phyloP scores from a whole-genome alignment of 2,113 vertebrate species.

The Leptodactylus fuscus region DNA sequence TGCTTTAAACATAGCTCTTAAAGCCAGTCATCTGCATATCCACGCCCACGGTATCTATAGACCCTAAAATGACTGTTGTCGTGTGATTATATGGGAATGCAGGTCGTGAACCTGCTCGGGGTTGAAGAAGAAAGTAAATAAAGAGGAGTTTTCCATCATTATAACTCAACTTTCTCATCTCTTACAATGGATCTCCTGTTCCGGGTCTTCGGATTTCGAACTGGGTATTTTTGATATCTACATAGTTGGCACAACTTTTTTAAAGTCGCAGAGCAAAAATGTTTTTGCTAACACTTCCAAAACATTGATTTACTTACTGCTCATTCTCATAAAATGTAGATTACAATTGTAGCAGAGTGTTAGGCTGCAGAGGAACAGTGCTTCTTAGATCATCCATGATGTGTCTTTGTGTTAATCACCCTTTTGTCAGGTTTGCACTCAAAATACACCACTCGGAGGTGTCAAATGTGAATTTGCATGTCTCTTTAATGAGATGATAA shows the following conservation, averaged over 20 bases:
- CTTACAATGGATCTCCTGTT: neutral
- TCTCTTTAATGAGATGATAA: slow-evolving; percentile 2
- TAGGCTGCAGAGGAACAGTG: slow-evolving; percentile 20
- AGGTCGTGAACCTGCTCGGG: neutral
- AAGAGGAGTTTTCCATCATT: neutral
- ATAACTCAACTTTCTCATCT: neutral
- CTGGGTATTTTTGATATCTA: neutral
- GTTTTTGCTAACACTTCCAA: slow-evolving; percentile 35
- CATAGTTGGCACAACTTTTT: neutral
- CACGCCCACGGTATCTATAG: slow-evolving; percentile 9
- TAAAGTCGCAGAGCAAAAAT: neutral
- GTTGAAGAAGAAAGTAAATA: neutral
- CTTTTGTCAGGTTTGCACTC: slow-evolving; percentile 18
- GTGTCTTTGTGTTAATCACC: slow-evolving; percentile 29
- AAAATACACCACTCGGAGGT: slow-evolving; percentile 13
- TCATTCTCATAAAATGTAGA: neutral
- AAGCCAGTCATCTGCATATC: slow-evolving; percentile 35
- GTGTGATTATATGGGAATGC: slow-evolving; percentile 38
- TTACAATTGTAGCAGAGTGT: slow-evolving; percentile 1
- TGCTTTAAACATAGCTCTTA: slow-evolving; percentile 27
- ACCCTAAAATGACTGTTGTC: slow-evolving; percentile 31
- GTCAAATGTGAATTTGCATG: slow-evolving; percentile 34
- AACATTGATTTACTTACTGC: slow-evolving; percentile 30
- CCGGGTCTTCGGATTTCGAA: neutral
- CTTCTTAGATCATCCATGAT: neutral